phyloP scores from a whole-genome alignment of 2,797 vertebrate species.

The Spinibarbus caldwelli region DNA sequence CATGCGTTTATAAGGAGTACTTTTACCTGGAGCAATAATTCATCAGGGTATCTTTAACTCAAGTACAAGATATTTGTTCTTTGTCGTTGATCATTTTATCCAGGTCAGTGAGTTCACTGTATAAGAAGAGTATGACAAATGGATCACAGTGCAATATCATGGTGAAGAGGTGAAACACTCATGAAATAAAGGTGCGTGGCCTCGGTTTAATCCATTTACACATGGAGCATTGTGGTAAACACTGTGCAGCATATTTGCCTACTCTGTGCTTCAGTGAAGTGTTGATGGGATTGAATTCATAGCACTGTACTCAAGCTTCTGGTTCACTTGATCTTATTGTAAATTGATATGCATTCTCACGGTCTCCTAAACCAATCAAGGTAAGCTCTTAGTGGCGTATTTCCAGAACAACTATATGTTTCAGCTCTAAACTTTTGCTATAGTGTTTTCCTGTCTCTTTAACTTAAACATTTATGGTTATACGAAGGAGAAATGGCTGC shows the following conservation, averaged over 20 bases:
- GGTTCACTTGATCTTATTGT: slow-evolving; percentile 9
- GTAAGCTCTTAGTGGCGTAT: background rate
- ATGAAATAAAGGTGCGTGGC: slow-evolving; percentile 10
- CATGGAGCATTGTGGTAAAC: background rate
- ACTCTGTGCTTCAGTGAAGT: background rate
- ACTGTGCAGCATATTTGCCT: background rate
- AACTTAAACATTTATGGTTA: slow-evolving; percentile 44
- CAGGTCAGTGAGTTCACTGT: background rate
- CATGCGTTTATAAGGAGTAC: too few relatives aligned
- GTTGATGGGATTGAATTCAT: background rate
- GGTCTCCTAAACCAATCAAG: background rate
- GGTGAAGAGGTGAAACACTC: background rate
- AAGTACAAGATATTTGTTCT: background rate
- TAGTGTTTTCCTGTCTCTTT: slow-evolving; percentile 29
- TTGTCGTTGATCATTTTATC: background rate
- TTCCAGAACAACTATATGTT: background rate
- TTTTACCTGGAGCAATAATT: background rate
- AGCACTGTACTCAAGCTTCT: background rate
- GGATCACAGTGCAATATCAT: slow-evolving; percentile 17
- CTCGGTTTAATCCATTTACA: background rate
- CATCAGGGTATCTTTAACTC: background rate
- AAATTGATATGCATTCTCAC: slow-evolving; percentile 21
- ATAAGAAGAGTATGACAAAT: slow-evolving; percentile 6
- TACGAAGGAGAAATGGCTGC: slow-evolving; percentile 24
- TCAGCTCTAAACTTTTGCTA: background rate